A percentile compares a stretch with the other conserved stretches of the same genome.
Conservation (phyloP, 2,113 vertebrate species). For the Thinocorus orbignyianus region DNA sequence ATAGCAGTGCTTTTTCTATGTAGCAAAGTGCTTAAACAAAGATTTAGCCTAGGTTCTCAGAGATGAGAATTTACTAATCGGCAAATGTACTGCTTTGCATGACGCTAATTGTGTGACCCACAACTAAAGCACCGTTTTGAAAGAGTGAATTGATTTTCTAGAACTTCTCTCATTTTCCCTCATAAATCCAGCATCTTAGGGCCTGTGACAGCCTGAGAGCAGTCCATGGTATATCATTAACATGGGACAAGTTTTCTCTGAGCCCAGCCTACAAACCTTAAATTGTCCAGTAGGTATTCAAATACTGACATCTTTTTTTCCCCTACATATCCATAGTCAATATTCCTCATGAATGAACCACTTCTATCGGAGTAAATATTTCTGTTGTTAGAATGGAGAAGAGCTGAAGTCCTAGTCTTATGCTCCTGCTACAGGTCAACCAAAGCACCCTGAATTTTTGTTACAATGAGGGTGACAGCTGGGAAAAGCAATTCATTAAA, state of each 20-base stretch:
- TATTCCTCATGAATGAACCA: neutral
- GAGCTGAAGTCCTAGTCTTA: neutral
- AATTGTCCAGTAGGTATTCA: neutral
- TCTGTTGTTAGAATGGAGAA: neutral
- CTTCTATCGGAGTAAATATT: neutral
- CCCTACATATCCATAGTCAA: neutral
- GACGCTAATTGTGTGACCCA: neutral
- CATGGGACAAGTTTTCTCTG: neutral
- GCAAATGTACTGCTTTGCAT: neutral
- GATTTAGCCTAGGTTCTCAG: neutral
- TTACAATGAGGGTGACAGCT: neutral
- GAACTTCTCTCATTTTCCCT: neutral
- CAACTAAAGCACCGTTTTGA: neutral
- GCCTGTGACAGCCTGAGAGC: neutral
- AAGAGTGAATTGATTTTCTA: neutral
- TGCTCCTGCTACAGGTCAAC: neutral
- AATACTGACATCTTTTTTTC: neutral
- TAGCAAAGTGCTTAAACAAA: neutral
- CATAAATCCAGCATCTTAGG: neutral
- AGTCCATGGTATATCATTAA: neutral
- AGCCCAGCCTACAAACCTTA: neutral
- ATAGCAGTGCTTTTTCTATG: neutral
- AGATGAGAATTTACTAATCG: neutral
- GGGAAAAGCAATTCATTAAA: slow-evolving; percentile 4
- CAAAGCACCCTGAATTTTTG: neutral